Conservation (phyloP, 2,797 vertebrate genomes). For the Delichon dasypus region DNA sequence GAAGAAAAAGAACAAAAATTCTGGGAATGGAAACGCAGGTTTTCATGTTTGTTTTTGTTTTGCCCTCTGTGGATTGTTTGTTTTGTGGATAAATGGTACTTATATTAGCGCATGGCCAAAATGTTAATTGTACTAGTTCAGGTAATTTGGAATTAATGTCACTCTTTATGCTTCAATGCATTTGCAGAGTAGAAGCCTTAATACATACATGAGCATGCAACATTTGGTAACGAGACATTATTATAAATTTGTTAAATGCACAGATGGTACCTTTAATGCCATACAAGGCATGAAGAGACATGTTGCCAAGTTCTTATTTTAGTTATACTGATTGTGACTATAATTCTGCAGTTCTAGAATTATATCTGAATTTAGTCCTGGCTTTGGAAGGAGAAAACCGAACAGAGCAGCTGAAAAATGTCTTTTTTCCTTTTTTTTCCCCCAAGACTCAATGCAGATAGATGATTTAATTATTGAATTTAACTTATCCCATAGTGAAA, state of each 20-base stretch:
- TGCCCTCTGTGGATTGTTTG: neutral
- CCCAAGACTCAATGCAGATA: neutral
- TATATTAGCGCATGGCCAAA: neutral
- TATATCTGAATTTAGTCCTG: neutral
- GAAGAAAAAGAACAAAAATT: neutral
- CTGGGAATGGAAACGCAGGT: neutral
- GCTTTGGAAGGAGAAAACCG: neutral
- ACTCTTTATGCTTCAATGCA: neutral
- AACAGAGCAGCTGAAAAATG: neutral
- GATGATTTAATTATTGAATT: neutral
- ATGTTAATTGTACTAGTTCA: constrained; percentile 25
- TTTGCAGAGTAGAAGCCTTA: constrained; percentile 1
- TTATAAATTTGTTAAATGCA: constrained; percentile 12
- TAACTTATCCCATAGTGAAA: neutral
- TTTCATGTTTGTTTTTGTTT: neutral
- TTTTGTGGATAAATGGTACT: neutral
- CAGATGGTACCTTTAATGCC: constrained; percentile 52
- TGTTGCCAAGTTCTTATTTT: constrained; percentile 44
- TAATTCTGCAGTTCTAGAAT: constrained; percentile 18
- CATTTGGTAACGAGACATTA: constrained; percentile 23
- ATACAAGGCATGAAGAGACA: constrained; percentile 28
- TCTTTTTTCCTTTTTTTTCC: neutral
- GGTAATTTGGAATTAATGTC: constrained; percentile 37
- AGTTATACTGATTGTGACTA: constrained; percentile 16
- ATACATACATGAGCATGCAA: constrained; percentile 10